phyloP scores from a whole-genome alignment of 2,113 vertebrate species.

The Terrapene triunguis region DNA sequence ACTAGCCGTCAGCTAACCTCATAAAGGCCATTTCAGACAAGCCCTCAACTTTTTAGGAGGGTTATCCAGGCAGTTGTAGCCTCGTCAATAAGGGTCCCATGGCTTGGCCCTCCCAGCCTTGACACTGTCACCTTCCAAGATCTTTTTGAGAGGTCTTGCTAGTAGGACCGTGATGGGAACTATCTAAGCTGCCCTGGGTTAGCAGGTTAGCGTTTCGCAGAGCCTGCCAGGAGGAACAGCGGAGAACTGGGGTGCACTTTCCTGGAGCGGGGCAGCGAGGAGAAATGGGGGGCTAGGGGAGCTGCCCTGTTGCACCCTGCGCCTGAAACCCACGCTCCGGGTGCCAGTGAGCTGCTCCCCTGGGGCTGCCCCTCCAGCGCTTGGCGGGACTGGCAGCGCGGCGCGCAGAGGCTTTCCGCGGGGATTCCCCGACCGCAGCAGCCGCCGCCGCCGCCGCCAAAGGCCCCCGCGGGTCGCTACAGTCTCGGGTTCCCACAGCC shows the following conservation, averaged over 20 bases:
- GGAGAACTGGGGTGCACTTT: fast-evolving
- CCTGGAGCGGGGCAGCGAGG: not conserved
- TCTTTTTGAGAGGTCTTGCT: too few species aligned
- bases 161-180: too few species aligned
- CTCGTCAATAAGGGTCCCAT: too few species aligned
- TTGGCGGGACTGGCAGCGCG: not conserved
- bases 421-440: not conserved
- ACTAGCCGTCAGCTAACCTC: not conserved
- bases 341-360: not conserved
- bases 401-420: not conserved
- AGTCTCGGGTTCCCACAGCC: not conserved
- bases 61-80: not conserved
- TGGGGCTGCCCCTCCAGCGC: not conserved
- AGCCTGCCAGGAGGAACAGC: not conserved
- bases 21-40: not conserved
- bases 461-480: not conserved
- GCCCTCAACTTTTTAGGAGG: not conserved
- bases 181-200: too few species aligned
- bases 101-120: not conserved
- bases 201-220: too few species aligned
- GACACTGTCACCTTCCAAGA: not conserved
- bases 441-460: too few species aligned
- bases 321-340: not conserved
- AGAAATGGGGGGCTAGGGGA: too few species aligned
- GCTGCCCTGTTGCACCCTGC: fast-evolving